Base-by-base conservation (phyloP, 2,888 invertebrate genomes). In the Orchesellides sinensis region DNA sequence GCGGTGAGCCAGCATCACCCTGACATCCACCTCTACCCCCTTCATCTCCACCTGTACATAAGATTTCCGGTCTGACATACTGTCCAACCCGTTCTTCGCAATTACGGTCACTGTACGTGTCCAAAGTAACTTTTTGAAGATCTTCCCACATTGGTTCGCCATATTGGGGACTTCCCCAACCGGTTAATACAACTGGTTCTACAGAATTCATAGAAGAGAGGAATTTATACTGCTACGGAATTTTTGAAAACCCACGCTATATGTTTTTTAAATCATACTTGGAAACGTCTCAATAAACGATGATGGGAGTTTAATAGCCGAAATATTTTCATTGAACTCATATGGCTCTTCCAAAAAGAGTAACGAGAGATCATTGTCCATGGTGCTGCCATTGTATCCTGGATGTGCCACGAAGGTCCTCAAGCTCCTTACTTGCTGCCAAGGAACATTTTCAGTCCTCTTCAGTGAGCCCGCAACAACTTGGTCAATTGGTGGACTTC, bases 111-210 rank as follows among this genome's bases (percentile, higher is more conserved):
- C 68, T 83, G 63, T 83, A 83, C 0, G 83, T 79, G 54, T 83
- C 83, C 25, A 83, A 17, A 2, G 79, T 73, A 12, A 83, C 79
- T 27, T 66, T 73, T 21, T 49, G 49, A 1, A 79, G 56, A 17
- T 80, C 73, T 4, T 83, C 83, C 27, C 59, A 66, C 74, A 79
- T 61, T 0, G 79, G 83, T 21, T 80, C 68, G 1, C 83, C 83
- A 40, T 83, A 79, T 32, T 83, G 83, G 21, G 49, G 32, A 25
- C 40, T 54, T 10, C 79, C 83, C 83, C 83, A 79, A 8, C 73
- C 79, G 17, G 59, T 40, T 0, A 83, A 47, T 5, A 73, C 52
- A 10, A 83, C 83, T 12, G 78, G 78, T n/a, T 73, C 75, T 75
- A 19, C 8, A 65, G n/a, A 14, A 29, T 27, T 3, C n/a, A n/a